Evolutionary conservation across 1,140 invertebrate species (phyloP).

Genomic region (Bombus balteatus): DNA sequence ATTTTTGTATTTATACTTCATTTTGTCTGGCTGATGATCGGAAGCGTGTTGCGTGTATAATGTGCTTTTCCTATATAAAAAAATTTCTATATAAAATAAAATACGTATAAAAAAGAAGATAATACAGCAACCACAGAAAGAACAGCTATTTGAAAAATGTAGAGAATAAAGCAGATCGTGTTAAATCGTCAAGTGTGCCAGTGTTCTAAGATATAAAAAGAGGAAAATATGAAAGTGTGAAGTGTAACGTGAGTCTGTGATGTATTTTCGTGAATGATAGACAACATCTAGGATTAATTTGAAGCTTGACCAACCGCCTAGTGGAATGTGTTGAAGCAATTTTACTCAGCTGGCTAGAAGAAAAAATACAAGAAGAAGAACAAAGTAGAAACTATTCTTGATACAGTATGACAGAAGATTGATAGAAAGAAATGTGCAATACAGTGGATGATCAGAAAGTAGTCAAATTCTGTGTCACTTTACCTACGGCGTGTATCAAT

Average conservation of each 20-base stretch:
- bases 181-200: constrained; percentile 15
- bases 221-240: constrained; percentile 2
- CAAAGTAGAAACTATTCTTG: constrained; percentile 8
- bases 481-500: constrained; percentile 83
- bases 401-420: constrained; percentile 37
- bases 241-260: not conserved
- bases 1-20: not conserved
- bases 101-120: not conserved
- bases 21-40: not conserved
- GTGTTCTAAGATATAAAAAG: not conserved
- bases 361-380: constrained; percentile 33
- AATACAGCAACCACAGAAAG: not conserved
- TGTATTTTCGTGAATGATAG: constrained; percentile 26
- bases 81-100: not conserved
- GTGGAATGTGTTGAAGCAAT: constrained; percentile 67
- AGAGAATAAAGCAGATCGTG: constrained; percentile 25
- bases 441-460: constrained; percentile 58
- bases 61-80: constrained; percentile 1
- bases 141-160: constrained; percentile 36
- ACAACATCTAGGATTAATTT: constrained; percentile 49
- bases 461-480: constrained; percentile 71
- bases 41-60: not conserved
- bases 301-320: constrained; percentile 54
- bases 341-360: constrained; percentile 61
- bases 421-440: constrained; percentile 38